These are phyloP conservation scores for Oryzias dopingdopingensis DNA, from an alignment of 2,797 vertebrate genomes.

Conservation along the genomic window DNA sequence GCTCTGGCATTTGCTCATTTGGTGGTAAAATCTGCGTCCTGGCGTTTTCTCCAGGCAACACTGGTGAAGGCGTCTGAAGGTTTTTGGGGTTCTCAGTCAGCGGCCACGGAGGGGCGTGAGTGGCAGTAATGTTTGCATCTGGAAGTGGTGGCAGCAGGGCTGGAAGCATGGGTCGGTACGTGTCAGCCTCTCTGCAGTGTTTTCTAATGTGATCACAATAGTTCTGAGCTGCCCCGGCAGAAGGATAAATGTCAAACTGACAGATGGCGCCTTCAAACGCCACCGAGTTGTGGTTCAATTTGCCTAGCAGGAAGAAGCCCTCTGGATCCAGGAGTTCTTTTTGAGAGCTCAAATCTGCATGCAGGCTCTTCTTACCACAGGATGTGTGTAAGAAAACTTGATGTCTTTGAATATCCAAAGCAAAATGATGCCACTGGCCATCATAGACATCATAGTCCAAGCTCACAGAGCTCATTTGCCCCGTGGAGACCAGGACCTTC, in stretches of 20 bases:
- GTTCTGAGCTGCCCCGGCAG: conserved; percentile 91
- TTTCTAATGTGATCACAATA: conserved; percentile 97
- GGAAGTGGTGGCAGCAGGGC: conserved; percentile 79
- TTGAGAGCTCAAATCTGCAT: conserved; percentile 82
- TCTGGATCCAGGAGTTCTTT: conserved; percentile 86
- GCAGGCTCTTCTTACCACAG: conserved; percentile 84
- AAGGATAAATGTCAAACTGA: conserved; percentile 96
- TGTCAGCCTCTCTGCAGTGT: conserved; percentile 91
- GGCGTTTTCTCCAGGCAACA: conserved; percentile 29
- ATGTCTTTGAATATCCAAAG: conserved; percentile 82
- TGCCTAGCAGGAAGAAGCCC: conserved; percentile 92
- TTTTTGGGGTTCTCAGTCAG: conserved; percentile 50
- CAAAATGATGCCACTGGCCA: conserved; percentile 92
- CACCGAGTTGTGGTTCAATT: conserved; percentile 86
- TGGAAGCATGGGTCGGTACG: conserved; percentile 81
- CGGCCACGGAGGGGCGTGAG: conserved; percentile 39
- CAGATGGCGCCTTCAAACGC: conserved; percentile 96
- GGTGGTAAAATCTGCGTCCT: conserved; percentile 44
- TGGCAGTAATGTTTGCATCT: conserved; percentile 70
- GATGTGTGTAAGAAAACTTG: conserved; percentile 87
- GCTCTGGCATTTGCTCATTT: conserved; percentile 19
- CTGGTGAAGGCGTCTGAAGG: conserved; percentile 51
- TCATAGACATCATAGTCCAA: conserved; percentile 92
- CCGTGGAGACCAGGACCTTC: conserved; percentile 83
- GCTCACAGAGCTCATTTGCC: conserved; percentile 85